A percentile compares a stretch with the other conserved stretches of the same genome.
These are phyloP conservation scores for Drosophila imparisetae DNA, from an alignment of 2,888 invertebrate species.

Conservation along the genomic window DNA sequence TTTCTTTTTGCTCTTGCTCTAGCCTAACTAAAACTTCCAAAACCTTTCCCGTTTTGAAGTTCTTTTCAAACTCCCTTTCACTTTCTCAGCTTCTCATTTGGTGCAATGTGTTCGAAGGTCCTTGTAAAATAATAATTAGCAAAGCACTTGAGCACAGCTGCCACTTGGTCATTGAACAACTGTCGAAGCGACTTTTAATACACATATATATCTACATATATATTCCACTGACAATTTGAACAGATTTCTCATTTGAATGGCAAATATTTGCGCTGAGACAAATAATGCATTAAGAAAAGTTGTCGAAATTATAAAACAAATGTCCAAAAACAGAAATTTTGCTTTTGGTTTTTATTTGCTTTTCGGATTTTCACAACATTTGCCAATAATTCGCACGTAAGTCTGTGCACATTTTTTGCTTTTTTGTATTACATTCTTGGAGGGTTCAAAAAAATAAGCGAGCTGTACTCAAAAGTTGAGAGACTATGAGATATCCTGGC, in stretches of 20 bases:
- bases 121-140: constrained; percentile 54
- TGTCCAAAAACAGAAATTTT: constrained; percentile 68
- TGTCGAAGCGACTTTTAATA: constrained; percentile 45
- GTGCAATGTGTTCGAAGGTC: constrained; percentile 4
- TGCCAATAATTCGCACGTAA: constrained; percentile 81
- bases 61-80: background rate
- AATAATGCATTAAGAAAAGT: constrained; percentile 58
- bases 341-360: constrained; percentile 24
- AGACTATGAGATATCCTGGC: constrained; percentile 27
- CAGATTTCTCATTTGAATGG: constrained; percentile 79
- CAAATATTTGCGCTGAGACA: constrained; percentile 75
- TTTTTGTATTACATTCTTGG: constrained; percentile 10
- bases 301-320: constrained; percentile 74
- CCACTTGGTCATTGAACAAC: constrained; percentile 60
- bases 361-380: constrained; percentile 74
- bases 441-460: constrained; percentile 54
- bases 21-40: too few species aligned
- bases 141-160: constrained; percentile 63
- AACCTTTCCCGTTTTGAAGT: background rate
- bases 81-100: background rate
- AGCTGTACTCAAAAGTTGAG: background rate
- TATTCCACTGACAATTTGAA: constrained; percentile 42
- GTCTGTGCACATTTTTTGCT: constrained; percentile 80
- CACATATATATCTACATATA: background rate
- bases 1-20: background rate